Evolutionary conservation across 2,888 invertebrate species (phyloP).

Genomic region (Eupithecia tripunctaria): DNA sequence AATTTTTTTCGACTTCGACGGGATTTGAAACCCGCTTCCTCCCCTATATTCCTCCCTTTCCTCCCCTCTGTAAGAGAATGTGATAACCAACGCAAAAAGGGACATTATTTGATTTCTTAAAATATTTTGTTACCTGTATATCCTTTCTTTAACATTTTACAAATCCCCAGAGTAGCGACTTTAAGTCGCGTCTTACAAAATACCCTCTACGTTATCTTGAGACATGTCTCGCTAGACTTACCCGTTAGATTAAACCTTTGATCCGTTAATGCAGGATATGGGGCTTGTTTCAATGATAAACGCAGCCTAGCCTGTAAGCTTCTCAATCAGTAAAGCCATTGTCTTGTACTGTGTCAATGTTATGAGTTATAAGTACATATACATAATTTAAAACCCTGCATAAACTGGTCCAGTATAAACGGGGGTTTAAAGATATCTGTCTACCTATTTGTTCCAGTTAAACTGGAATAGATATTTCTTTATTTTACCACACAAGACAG

Average conservation of each 20-base stretch:
- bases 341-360: slow-evolving; percentile 17
- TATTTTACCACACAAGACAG: too few species aligned
- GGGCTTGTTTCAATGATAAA: slow-evolving; percentile 33
- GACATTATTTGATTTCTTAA: too few species aligned
- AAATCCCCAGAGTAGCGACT: background rate
- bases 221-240: slow-evolving; percentile 34
- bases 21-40: too few species aligned
- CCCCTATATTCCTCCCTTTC: too few species aligned
- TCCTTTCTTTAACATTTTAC: background rate
- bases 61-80: too few species aligned
- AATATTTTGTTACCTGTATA: too few species aligned
- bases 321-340: slow-evolving; percentile 35
- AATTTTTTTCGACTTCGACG: too few species aligned
- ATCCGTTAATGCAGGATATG: slow-evolving; percentile 39
- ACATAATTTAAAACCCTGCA: background rate
- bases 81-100: too few species aligned
- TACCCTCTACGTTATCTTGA: slow-evolving; percentile 35
- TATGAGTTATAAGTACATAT: background rate
- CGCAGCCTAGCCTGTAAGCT: slow-evolving; percentile 21
- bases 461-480: too few species aligned
- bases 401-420: too few species aligned
- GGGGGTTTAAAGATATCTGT: too few species aligned
- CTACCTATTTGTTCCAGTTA: too few species aligned
- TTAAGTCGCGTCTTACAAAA: slow-evolving; percentile 23
- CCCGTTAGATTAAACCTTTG: slow-evolving; percentile 32